Conservation (phyloP, 2,113 vertebrate genomes). For the Puntigrus tetrazona region DNA sequence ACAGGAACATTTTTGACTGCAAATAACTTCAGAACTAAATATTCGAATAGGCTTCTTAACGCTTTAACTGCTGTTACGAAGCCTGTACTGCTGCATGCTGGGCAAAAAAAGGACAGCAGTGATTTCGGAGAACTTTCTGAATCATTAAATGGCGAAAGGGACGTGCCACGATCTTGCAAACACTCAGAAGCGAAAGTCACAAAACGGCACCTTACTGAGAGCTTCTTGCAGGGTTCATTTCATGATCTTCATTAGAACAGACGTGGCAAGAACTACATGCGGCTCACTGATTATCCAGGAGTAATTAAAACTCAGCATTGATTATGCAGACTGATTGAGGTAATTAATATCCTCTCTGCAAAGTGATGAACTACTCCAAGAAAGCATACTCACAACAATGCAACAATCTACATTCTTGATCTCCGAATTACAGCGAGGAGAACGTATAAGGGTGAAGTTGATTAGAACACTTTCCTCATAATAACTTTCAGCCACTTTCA, state of each 20-base stretch:
- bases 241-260: conserved; percentile 21
- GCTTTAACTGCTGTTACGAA: neutral
- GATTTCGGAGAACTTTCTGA: neutral
- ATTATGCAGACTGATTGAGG: conserved; percentile 30
- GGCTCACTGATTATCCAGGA: conserved; percentile 17
- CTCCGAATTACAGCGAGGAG: conserved; percentile 21
- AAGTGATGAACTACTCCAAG: conserved; percentile 27
- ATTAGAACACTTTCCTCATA: conserved; percentile 10
- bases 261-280: conserved; percentile 6
- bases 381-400: conserved; percentile 26
- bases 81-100: neutral
- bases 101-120: neutral
- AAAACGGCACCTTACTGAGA: neutral
- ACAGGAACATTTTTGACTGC: neutral
- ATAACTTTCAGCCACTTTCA: conserved; percentile 26
- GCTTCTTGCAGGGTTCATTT: conserved; percentile 8
- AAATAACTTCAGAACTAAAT: neutral
- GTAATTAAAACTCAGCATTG: conserved; percentile 36
- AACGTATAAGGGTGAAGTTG: conserved; percentile 3
- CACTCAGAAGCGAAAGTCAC: neutral
- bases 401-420: conserved; percentile 9
- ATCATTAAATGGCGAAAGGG: neutral
- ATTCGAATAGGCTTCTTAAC: neutral
- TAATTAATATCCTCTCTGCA: conserved; percentile 23
- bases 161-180: neutral